Evolutionary conservation across 2,888 invertebrate genomes (phyloP).

Genomic region (Idaea straminata): DNA sequence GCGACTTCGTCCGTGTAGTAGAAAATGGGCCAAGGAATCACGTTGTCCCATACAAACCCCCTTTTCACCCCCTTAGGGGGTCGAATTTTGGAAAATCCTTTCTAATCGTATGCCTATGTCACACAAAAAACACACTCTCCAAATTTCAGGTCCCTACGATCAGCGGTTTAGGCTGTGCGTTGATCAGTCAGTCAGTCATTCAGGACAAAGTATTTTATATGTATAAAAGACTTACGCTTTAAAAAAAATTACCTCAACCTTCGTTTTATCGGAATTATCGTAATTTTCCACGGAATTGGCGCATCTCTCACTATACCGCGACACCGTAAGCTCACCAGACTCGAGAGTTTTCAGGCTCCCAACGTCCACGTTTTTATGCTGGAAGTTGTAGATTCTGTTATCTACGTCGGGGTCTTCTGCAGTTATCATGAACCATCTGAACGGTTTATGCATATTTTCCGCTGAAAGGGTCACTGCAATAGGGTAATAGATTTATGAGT

Average conservation of each 20-base stretch:
- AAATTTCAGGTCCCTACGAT: too few relatives aligned
- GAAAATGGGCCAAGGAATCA: too few relatives aligned
- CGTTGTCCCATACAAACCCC: too few relatives aligned
- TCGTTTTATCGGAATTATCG: slow-evolving; percentile 57
- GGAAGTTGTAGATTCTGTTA: slow-evolving; percentile 40
- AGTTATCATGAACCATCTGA: slow-evolving; percentile 71
- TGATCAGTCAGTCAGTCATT: too few relatives aligned
- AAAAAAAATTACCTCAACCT: slow-evolving; percentile 48
- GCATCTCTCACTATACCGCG: slow-evolving; percentile 64
- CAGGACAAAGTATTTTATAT: too few relatives aligned
- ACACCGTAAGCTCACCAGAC: slow-evolving; percentile 32
- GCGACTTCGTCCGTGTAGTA: too few relatives aligned
- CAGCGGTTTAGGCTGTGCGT: too few relatives aligned
- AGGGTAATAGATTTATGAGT: background rate
- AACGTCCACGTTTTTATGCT: slow-evolving; percentile 45
- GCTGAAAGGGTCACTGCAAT: slow-evolving; percentile 52
- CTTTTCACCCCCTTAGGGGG: too few relatives aligned
- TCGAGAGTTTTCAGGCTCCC: slow-evolving; percentile 64
- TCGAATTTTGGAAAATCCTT: too few relatives aligned
- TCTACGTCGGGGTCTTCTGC: slow-evolving; percentile 66
- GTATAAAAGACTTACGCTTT: too few relatives aligned
- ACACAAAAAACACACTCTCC: too few relatives aligned
- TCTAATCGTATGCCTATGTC: too few relatives aligned
- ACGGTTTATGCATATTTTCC: slow-evolving; percentile 42
- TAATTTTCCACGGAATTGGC: slow-evolving; percentile 63